Percentiles rank a stretch among this genome's conserved stretches.
These are phyloP conservation scores for Rhizoglyphus robini DNA, from an alignment of 1,140 invertebrate species.

Conservation along the genomic window DNA sequence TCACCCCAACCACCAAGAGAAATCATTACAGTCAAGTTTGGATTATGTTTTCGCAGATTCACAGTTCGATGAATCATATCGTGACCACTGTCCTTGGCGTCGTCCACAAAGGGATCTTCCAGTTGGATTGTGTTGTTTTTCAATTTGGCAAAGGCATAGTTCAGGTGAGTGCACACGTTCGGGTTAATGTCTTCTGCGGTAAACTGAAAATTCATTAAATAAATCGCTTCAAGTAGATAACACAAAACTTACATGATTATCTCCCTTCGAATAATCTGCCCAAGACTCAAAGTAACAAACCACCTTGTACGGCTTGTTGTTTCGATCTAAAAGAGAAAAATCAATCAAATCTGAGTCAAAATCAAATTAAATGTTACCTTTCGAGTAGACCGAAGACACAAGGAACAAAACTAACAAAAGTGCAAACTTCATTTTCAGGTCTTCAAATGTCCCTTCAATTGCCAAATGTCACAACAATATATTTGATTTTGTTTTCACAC, in stretches of 20 bases:
- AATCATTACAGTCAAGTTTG: slow-evolving; percentile 55
- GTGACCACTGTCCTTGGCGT: too few species aligned
- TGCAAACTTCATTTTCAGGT: too few species aligned
- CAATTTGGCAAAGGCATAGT: slow-evolving; percentile 62
- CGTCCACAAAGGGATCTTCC: too few species aligned
- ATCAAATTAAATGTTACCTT: too few species aligned
- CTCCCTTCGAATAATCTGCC: neutral
- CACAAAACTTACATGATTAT: neutral
- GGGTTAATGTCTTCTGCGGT: slow-evolving; percentile 50
- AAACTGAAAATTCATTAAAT: neutral
- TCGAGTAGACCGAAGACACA: neutral
- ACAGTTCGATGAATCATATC: slow-evolving; percentile 43
- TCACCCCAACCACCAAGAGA: slow-evolving; percentile 70
- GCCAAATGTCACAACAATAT: too few species aligned
- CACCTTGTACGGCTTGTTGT: neutral
- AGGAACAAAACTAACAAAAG: too few species aligned
- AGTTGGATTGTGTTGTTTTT: slow-evolving; percentile 50
- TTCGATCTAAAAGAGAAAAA: neutral
- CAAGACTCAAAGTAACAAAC: slow-evolving; percentile 11
- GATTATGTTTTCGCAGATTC: slow-evolving; percentile 46
- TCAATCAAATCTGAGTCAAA: too few species aligned
- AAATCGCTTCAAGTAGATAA: neutral
- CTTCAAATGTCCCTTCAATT: too few species aligned
- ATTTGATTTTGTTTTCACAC: too few species aligned
- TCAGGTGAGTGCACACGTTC: slow-evolving; percentile 65